Base-by-base conservation (phyloP, 2,113 vertebrate species). In the Callionymus lyra region DNA sequence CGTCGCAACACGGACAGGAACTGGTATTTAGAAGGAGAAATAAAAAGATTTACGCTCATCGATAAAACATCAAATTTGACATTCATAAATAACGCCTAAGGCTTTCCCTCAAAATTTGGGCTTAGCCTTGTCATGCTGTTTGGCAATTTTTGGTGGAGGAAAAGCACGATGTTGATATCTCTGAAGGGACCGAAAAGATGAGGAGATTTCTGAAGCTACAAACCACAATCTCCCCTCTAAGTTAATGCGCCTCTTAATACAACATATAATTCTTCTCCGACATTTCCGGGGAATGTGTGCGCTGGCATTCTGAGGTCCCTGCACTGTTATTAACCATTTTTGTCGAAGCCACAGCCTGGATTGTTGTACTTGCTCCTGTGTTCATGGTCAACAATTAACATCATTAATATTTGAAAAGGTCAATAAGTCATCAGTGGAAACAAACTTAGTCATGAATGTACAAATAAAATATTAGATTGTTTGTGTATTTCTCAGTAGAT, bases 221-320 rank as follows among this genome's bases (percentile, higher is more conserved):
- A 65, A 65, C 34, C 44, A 35, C 6, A 58, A 41, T 16, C 19
- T 52, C 38, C 32, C 58, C 67, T 59, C 45, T 46, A 44, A 53
- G 43, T 46, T 64, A 74, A 27, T 27, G 63, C 56, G 58, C 47
- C 55, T 68, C 21, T 16, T 59, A 66, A 61, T 59, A 72, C 65
- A 78, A 69, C 68, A 8, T 79, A 68, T 76, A 77, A 77, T 77
- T 79, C 63, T 53, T 61, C 59, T 79, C 73, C 66, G 53, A 70
- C 60, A 74, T 75, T 73, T 82, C 68, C 67, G 58, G 63, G 37
- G 54, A 73, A 75, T 56, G 48, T 65, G 62, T 47, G 60, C 55
- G 37, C 52, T 65, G 50, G 58, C 65, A 63, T 63, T 21, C 59
- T 48, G 33, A 50, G 36, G 47, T 62, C 50, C 13, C 56, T 33